phyloP scores from a whole-genome alignment of 1,140 invertebrate species.

The Drosophila mojavensis region DNA sequence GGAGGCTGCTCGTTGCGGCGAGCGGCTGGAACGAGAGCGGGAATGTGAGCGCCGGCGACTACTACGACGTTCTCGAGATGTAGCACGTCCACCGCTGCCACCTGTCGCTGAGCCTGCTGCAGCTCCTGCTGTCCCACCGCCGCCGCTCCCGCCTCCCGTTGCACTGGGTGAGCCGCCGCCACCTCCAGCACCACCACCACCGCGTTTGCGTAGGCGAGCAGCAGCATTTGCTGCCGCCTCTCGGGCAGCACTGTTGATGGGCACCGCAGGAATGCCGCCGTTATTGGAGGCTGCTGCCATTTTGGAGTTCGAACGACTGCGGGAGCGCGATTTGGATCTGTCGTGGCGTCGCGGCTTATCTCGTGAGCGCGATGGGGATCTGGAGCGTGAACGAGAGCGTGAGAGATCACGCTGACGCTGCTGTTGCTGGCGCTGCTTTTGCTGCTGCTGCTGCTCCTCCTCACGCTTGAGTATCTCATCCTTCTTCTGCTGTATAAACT shows the following conservation, averaged over 20 bases:
- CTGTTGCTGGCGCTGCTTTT: slow-evolving; percentile 43
- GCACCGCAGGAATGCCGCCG: slow-evolving; percentile 27
- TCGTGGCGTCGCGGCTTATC: slow-evolving; percentile 61
- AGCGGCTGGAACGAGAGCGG: slow-evolving; percentile 68
- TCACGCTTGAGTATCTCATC: slow-evolving; percentile 96
- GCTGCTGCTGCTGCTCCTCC: slow-evolving; percentile 83
- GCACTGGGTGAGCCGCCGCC: slow-evolving; percentile 12
- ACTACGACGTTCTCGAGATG: slow-evolving; percentile 51
- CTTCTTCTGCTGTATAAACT: slow-evolving; percentile 97
- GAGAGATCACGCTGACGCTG: slow-evolving; percentile 65
- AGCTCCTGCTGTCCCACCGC: neutral
- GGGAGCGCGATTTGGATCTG: slow-evolving; percentile 57
- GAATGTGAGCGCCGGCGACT: slow-evolving; percentile 62
- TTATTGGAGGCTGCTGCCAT: slow-evolving; percentile 48
- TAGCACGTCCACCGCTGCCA: slow-evolving; percentile 11
- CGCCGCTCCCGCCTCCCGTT: neutral
- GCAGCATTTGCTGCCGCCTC: slow-evolving; percentile 76
- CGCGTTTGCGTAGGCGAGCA: slow-evolving; percentile 68
- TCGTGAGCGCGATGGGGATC: slow-evolving; percentile 60
- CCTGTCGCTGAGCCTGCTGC: slow-evolving; percentile 17
- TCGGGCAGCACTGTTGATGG: slow-evolving; percentile 58
- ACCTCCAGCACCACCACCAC: slow-evolving; percentile 25
- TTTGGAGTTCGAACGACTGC: slow-evolving; percentile 41
- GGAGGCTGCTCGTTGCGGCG: slow-evolving; percentile 42
- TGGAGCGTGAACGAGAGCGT: slow-evolving; percentile 66